phyloP scores from a whole-genome alignment of 2,113 vertebrate genomes.

The Siphamia tubifer region DNA sequence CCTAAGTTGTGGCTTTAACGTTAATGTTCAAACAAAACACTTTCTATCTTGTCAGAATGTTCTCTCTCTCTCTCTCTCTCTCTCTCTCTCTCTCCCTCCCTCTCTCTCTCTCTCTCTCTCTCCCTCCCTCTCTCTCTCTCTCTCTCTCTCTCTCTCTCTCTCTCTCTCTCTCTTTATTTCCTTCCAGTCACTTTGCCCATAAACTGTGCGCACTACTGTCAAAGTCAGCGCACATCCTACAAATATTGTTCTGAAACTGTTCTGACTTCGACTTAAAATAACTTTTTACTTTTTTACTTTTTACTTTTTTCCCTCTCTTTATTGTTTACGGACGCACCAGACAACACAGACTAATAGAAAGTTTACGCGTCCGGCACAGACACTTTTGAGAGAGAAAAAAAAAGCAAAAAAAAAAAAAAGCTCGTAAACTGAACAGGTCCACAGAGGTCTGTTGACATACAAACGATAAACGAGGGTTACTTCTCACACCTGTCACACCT shows the following conservation, averaged over 20 bases:
- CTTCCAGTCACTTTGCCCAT: too few species aligned
- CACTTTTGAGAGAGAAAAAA: background rate
- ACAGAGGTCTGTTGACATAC: background rate
- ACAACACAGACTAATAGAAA: conserved; percentile 24
- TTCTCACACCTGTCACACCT: conserved; percentile 10
- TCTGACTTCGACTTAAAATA: background rate
- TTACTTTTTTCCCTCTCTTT: conserved; percentile 7
- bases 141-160: too few species aligned
- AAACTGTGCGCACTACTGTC: too few species aligned
- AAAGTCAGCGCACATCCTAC: background rate
- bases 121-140: too few species aligned
- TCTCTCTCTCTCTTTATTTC: background rate
- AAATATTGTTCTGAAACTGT: background rate
- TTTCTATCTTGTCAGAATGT: background rate
- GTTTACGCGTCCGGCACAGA: conserved; percentile 35
- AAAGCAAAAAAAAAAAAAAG: background rate
- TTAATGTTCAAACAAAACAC: background rate
- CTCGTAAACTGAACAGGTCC: conserved; percentile 21
- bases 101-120: too few species aligned
- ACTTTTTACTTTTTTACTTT: background rate
- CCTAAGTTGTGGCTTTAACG: too few species aligned
- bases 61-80: too few species aligned
- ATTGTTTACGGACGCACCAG: conserved; percentile 35
- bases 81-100: too few species aligned
- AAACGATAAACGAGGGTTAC: background rate